Conservation (phyloP, 2,797 vertebrate species). For the Prunella strophiata region DNA sequence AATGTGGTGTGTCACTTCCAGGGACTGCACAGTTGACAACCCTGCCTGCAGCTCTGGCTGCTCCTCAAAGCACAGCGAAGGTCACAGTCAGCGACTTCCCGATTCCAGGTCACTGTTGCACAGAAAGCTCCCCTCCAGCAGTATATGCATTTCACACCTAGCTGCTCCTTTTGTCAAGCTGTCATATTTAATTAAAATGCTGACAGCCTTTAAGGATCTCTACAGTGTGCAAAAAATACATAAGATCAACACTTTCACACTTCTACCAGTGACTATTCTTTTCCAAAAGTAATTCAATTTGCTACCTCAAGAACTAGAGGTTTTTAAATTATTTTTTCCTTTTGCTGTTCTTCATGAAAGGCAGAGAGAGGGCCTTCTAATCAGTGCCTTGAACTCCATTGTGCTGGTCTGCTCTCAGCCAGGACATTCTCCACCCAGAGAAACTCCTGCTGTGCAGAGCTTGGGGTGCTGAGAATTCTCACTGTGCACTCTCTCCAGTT, state of each 20-base stretch:
- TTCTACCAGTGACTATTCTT: neutral
- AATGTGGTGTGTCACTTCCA: constrained; percentile 32
- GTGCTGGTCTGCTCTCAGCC: neutral
- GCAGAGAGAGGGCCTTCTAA: neutral
- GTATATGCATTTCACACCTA: constrained; percentile 69
- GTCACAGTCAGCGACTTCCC: constrained; percentile 30
- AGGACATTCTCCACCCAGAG: neutral
- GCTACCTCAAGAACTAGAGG: neutral
- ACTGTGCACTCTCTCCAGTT: rapidly evolving
- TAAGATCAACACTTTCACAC: constrained; percentile 47
- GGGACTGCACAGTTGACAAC: constrained; percentile 31
- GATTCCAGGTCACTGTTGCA: constrained; percentile 24
- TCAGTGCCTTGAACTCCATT: neutral
- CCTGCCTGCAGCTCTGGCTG: constrained; percentile 54
- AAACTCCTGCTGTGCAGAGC: neutral
- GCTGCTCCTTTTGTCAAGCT: constrained; percentile 75
- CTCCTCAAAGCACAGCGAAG: constrained; percentile 47
- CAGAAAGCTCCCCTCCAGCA: constrained; percentile 59
- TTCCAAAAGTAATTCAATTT: constrained; percentile 9
- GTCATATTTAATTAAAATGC: constrained; percentile 72
- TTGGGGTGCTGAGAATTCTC: neutral
- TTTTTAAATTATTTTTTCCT: neutral
- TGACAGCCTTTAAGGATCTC: constrained; percentile 52
- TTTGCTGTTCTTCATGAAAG: neutral
- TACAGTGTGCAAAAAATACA: constrained; percentile 33